These are phyloP conservation scores for Epicauta chinensis DNA, from an alignment of 1,140 invertebrate genomes.

Conservation along the genomic window DNA sequence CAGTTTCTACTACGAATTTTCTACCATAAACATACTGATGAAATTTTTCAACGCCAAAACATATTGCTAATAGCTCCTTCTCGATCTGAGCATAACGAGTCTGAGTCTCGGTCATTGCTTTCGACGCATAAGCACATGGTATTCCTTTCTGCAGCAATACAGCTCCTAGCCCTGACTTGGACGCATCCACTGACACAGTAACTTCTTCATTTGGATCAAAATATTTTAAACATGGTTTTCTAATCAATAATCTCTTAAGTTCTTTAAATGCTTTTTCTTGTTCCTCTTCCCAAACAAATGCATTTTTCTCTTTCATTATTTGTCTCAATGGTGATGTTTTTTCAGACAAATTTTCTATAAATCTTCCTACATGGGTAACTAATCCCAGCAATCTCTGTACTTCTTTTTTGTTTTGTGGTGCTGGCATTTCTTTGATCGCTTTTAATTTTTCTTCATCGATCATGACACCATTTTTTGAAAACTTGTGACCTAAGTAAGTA, in stretches of 20 bases:
- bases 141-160: conserved; percentile 5
- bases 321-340: conserved; percentile 25
- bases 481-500: conserved; percentile 38
- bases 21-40: conserved; percentile 26
- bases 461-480: conserved; percentile 37
- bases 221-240: conserved; percentile 26
- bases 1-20: not conserved
- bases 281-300: conserved; percentile 26
- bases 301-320: conserved; percentile 27
- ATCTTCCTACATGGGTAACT: conserved; percentile 41
- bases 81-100: conserved; percentile 39
- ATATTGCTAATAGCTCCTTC: conserved; percentile 42
- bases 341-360: conserved; percentile 38
- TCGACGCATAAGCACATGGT: conserved; percentile 37
- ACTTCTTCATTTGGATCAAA: conserved; percentile 23
- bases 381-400: conserved; percentile 41
- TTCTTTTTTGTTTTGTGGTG: conserved; percentile 34
- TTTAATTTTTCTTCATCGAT: conserved; percentile 31
- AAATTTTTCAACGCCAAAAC: conserved; percentile 42
- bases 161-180: conserved; percentile 4
- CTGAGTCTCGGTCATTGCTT: conserved; percentile 23
- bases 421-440: conserved; percentile 29
- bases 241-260: conserved; percentile 27
- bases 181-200: conserved; percentile 3
- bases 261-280: conserved; percentile 25